These are phyloP conservation scores for Andricus quercusramuli DNA, from an alignment of 2,888 invertebrate genomes.

Conservation along the genomic window DNA sequence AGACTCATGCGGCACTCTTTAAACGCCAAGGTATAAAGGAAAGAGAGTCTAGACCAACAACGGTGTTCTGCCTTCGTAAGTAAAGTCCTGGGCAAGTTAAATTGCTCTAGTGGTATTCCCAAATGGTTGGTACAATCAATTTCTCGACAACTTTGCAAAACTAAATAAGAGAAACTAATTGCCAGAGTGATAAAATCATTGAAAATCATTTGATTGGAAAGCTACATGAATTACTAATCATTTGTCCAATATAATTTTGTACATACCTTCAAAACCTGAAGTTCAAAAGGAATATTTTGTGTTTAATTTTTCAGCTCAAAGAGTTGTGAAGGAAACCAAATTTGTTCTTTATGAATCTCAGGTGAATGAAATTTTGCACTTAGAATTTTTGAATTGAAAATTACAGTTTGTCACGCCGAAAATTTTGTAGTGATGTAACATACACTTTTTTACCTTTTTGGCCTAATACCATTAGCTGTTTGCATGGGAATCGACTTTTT, in stretches of 20 bases:
- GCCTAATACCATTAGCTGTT: conserved; percentile 58
- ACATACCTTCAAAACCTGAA: conserved; percentile 4
- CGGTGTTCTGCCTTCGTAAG: conserved; percentile 24
- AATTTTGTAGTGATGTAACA: conserved; percentile 43
- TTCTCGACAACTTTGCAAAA: neutral
- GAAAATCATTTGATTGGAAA: neutral
- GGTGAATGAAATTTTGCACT: neutral
- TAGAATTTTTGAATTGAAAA: conserved; percentile 9
- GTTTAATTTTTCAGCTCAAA: neutral
- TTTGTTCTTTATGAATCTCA: conserved; percentile 4
- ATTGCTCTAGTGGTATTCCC: conserved; percentile 25
- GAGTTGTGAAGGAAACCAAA: neutral
- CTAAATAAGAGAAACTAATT: neutral
- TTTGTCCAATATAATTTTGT: conserved; percentile 1
- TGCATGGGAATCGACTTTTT: conserved; percentile 64
- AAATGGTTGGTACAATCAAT: conserved; percentile 31
- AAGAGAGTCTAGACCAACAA: conserved; percentile 21
- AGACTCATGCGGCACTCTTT: conserved; percentile 28
- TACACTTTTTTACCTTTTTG: conserved; percentile 49
- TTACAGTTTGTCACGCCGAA: conserved; percentile 5
- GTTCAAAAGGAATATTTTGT: neutral
- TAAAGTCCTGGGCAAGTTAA: conserved; percentile 34
- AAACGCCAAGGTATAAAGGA: conserved; percentile 28
- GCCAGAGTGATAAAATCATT: neutral
- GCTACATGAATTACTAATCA: neutral